Evolutionary conservation across 2,797 vertebrate species (phyloP).

Genomic region (Gymnopithys bicolor): DNA sequence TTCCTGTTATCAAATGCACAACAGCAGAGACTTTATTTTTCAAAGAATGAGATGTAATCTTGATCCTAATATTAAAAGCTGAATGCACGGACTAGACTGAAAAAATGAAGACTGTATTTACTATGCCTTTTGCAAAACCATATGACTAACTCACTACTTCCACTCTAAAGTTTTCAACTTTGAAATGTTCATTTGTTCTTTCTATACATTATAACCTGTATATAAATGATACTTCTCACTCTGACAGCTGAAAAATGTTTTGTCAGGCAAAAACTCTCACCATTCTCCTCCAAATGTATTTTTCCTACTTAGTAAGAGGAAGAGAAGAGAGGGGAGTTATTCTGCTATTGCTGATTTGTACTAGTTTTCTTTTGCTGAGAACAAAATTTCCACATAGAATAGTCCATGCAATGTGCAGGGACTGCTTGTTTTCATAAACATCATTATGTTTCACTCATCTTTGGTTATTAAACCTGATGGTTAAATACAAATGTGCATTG

Average conservation of each 20-base stretch:
- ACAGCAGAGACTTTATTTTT: constrained; percentile 15
- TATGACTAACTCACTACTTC: background rate
- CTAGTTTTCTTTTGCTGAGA: background rate
- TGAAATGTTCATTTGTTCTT: background rate
- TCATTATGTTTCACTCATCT: background rate
- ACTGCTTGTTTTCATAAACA: background rate
- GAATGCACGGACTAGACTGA: background rate
- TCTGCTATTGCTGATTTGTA: background rate
- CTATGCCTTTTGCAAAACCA: background rate
- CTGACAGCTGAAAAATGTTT: constrained; percentile 23
- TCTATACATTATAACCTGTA: background rate
- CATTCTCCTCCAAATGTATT: background rate
- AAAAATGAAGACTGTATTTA: background rate
- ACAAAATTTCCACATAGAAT: background rate
- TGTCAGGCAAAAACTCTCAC: background rate
- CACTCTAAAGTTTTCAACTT: background rate
- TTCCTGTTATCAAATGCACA: background rate
- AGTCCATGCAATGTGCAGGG: background rate
- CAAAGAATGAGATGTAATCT: constrained; percentile 47
- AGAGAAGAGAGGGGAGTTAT: background rate
- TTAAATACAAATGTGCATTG: background rate
- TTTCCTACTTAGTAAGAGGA: background rate
- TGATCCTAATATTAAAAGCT: constrained; percentile 32
- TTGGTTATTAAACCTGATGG: background rate
- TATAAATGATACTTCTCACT: background rate